Conservation (phyloP, 2,797 vertebrate species). For the Epinephelus coioides region DNA sequence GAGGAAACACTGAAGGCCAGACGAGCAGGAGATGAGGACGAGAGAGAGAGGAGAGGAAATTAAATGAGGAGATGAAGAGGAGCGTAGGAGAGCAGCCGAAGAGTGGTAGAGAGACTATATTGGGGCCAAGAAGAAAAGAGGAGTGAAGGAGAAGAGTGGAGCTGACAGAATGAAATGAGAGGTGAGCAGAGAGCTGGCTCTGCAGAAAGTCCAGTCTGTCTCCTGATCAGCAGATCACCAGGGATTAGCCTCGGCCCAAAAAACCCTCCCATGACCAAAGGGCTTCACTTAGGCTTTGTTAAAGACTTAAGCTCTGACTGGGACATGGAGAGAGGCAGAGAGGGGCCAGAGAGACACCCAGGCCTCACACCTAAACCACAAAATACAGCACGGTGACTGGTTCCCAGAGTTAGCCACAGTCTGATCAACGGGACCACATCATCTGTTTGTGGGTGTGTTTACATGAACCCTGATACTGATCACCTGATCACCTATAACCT, state of each 20-base stretch:
- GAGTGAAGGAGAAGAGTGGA: neutral
- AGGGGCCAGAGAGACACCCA: neutral
- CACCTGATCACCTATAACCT: too few species aligned
- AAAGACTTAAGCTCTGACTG: constrained; percentile 33
- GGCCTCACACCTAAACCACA: neutral
- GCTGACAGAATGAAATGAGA: constrained; percentile 13
- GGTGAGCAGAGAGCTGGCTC: constrained; percentile 17
- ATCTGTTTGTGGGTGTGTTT: too few species aligned
- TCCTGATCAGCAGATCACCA: constrained; percentile 29
- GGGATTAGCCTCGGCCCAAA: constrained; percentile 21
- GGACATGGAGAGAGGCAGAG: neutral
- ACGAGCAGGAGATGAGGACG: neutral
- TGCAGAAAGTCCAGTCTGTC: neutral
- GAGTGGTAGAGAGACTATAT: neutral
- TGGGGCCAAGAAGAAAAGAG: neutral
- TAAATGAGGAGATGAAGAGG: neutral
- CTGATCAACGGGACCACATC: neutral
- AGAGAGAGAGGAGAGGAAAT: neutral
- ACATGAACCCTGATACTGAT: too few species aligned
- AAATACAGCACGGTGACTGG: neutral
- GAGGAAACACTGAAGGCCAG: constrained; percentile 12
- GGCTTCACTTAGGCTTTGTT: constrained; percentile 22
- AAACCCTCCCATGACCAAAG: constrained; percentile 25
- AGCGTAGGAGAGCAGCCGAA: neutral
- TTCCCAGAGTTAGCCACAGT: neutral